phyloP scores from a whole-genome alignment of 37 sponge, comb jelly and placozoan species.

The Axinella damicornis region DNA sequence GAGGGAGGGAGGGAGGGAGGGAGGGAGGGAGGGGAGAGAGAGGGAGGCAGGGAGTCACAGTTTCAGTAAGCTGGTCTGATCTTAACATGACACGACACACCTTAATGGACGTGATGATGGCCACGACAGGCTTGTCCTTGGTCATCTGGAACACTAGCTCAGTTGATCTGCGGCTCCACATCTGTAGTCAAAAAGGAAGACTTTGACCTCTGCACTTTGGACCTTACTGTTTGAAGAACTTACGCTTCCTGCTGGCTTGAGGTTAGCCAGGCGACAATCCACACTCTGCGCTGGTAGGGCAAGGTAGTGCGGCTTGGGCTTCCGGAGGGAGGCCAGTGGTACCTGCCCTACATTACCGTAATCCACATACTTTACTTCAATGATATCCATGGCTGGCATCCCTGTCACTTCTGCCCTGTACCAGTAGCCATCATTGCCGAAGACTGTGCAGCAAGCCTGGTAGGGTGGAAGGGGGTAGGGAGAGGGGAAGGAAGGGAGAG shows the following conservation, averaged over 20 bases:
- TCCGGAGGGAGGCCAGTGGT: conserved; percentile 26
- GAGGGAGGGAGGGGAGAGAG: no score
- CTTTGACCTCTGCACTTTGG: no score
- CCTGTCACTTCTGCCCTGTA: conserved; percentile 61
- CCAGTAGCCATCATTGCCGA: conserved; percentile 72
- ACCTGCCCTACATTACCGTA: conserved; percentile 70
- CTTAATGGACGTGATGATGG: conserved; percentile 33
- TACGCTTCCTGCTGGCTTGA: conserved; percentile 64
- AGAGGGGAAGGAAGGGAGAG: neutral
- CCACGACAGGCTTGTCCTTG: conserved; percentile 53
- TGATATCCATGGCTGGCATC: conserved; percentile 22
- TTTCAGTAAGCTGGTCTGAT: no score
- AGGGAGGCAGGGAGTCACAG: no score
- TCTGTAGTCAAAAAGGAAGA: neutral
- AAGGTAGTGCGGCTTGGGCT: conserved; percentile 52
- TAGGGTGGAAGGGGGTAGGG: neutral
- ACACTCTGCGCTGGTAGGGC: conserved; percentile 70
- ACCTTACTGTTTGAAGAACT: conserved; percentile 4
- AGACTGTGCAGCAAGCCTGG: conserved; percentile 76
- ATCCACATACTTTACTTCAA: conserved; percentile 75
- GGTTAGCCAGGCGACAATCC: conserved; percentile 62
- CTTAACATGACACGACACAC: conserved; percentile 25
- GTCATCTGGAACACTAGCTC: conserved; percentile 59
- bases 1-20: no score
- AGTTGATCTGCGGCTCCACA: conserved; percentile 51